These are phyloP conservation scores for Acrobasis suavella DNA, from an alignment of 2,888 invertebrate genomes.

Conservation along the genomic window DNA sequence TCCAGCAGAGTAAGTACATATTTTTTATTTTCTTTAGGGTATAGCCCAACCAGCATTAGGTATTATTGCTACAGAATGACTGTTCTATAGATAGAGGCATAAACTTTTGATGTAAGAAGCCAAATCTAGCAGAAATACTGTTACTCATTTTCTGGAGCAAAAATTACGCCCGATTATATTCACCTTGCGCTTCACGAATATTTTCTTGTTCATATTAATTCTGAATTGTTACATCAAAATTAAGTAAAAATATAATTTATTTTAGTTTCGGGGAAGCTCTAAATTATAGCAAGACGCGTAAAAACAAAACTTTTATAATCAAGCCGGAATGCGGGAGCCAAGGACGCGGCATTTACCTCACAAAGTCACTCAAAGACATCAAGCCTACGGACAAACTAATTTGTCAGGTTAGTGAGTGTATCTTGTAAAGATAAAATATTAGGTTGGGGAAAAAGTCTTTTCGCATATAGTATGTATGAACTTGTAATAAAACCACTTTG, in stretches of 20 bases:
- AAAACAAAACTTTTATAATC: conserved; percentile 90
- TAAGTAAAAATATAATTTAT: background rate
- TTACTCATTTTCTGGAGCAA: background rate
- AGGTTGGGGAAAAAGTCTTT: too few species aligned
- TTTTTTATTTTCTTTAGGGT: too few species aligned
- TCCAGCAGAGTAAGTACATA: conserved; percentile 90
- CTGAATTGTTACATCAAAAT: too few species aligned
- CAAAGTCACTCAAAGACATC: conserved; percentile 89
- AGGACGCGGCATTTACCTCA: conserved; percentile 94
- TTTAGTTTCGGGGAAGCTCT: conserved; percentile 87
- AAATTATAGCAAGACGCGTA: conserved; percentile 86
- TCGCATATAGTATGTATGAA: too few species aligned
- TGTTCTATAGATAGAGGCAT: too few species aligned
- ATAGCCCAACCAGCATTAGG: too few species aligned
- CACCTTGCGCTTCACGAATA: background rate
- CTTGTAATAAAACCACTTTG: too few species aligned
- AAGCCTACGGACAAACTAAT: conserved; percentile 92
- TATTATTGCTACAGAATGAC: too few species aligned
- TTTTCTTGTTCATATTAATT: background rate
- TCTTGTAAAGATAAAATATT: conserved; percentile 4
- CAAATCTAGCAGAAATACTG: background rate
- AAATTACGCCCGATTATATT: too few species aligned
- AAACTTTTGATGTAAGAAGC: too few species aligned
- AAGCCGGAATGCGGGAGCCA: conserved; percentile 96
- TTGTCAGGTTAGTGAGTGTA: conserved; percentile 85